Percentiles rank a stretch among this genome's conserved stretches.
Evolutionary conservation across 2,797 vertebrate genomes (phyloP).

Genomic region (Enteromius viviparus): DNA sequence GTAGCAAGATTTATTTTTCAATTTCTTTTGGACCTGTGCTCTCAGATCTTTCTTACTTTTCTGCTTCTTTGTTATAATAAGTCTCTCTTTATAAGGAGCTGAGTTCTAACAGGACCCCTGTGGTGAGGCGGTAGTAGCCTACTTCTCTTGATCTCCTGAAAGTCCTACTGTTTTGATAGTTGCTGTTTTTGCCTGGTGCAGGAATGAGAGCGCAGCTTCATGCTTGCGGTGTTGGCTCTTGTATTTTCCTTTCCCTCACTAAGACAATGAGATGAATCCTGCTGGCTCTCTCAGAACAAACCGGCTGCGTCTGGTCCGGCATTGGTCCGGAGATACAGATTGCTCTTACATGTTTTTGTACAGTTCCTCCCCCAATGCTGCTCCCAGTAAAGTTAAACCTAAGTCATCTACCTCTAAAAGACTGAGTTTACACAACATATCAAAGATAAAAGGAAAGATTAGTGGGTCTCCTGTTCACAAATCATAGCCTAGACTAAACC

Average conservation of each 20-base stretch:
- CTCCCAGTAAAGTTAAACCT: background rate
- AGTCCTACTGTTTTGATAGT: constrained; percentile 52
- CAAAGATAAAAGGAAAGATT: constrained; percentile 39
- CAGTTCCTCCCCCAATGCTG: background rate
- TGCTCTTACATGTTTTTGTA: background rate
- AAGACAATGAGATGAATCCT: constrained; percentile 53
- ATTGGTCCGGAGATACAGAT: background rate
- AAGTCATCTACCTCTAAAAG: constrained; percentile 15
- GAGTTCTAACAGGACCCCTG: constrained; percentile 48
- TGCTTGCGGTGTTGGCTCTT: constrained; percentile 12
- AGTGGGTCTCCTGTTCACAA: background rate
- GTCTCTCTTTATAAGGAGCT: constrained; percentile 53
- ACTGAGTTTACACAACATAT: constrained; percentile 24
- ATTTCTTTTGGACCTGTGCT: constrained; percentile 21
- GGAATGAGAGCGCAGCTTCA: constrained; percentile 14
- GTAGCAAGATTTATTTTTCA: constrained; percentile 42
- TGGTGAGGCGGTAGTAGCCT: constrained; percentile 20
- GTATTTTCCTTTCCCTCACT: constrained; percentile 25
- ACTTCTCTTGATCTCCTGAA: constrained; percentile 49
- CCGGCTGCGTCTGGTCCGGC: constrained; percentile 15
- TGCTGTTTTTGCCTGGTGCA: constrained; percentile 40
- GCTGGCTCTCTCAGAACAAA: constrained; percentile 28
- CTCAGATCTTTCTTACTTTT: constrained; percentile 9
- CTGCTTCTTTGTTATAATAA: constrained; percentile 53
- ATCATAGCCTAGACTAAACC: background rate